Evolutionary conservation across 2,888 invertebrate species (phyloP).

Genomic region (Spilarctia lutea): DNA sequence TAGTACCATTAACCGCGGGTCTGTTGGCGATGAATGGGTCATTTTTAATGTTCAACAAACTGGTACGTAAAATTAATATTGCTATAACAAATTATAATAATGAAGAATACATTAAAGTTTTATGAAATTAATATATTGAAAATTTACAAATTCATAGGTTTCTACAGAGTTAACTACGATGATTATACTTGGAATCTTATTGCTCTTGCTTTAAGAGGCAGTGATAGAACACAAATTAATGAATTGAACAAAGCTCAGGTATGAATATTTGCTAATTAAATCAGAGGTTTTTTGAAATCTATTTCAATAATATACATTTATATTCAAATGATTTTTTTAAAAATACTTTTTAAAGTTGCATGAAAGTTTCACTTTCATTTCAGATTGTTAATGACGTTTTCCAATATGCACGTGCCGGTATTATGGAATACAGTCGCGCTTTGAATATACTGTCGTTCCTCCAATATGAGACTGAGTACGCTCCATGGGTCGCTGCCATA

Average conservation of each 20-base stretch:
- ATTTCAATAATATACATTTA: not conserved
- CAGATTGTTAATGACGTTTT: slow-evolving; percentile 92
- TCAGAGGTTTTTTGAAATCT: not conserved
- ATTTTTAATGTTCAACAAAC: slow-evolving; percentile 87
- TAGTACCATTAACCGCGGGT: slow-evolving; percentile 66
- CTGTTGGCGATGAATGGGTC: slow-evolving; percentile 83
- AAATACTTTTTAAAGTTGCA: too few species aligned
- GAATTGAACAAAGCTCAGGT: slow-evolving; percentile 91
- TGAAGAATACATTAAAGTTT: not conserved
- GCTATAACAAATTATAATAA: too few species aligned
- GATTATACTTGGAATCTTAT: slow-evolving; percentile 85
- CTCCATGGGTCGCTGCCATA: slow-evolving; percentile 92
- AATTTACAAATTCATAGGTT: slow-evolving; percentile 75
- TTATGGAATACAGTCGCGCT: slow-evolving; percentile 87
- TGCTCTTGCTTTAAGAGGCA: slow-evolving; percentile 71
- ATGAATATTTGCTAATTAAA: not conserved
- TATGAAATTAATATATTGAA: not conserved
- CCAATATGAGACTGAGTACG: slow-evolving; percentile 88
- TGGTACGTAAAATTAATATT: slow-evolving; percentile 68
- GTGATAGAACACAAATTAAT: slow-evolving; percentile 79
- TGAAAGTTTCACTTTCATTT: not conserved
- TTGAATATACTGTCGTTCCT: slow-evolving; percentile 90
- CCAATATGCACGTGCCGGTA: slow-evolving; percentile 90
- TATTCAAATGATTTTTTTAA: not conserved
- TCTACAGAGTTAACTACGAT: slow-evolving; percentile 90